A percentile compares a stretch with the other conserved stretches of the same genome.
Evolutionary conservation across 2,888 invertebrate genomes (phyloP).

Genomic region (Melanostoma scalare): DNA sequence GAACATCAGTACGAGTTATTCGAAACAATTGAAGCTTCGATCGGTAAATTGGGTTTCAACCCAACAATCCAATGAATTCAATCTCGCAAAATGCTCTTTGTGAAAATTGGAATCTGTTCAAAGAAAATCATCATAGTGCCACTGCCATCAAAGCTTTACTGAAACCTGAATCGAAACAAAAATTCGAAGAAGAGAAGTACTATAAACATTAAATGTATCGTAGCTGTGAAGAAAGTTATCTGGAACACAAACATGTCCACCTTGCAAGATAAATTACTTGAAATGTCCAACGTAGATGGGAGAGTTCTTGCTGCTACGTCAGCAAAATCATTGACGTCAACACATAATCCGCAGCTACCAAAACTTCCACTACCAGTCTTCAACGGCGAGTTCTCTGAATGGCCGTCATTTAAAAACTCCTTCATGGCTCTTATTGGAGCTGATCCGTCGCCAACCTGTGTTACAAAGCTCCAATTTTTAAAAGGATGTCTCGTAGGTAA

Average conservation of each 20-base stretch:
- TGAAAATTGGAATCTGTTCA: constrained; percentile 13
- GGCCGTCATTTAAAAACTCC: constrained; percentile 7
- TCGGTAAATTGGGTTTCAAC: no score
- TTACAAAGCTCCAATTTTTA: constrained; percentile 27
- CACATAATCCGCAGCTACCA: not conserved
- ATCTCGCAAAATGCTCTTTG: constrained; percentile 10
- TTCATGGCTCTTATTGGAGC: constrained; percentile 9
- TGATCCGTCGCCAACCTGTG: constrained; percentile 11
- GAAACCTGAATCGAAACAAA: not conserved
- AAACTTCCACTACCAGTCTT: not conserved
- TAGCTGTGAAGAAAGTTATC: constrained; percentile 3
- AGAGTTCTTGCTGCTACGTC: not conserved
- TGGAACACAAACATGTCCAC: constrained; percentile 8
- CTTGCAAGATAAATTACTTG: not conserved
- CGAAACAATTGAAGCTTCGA: no score
- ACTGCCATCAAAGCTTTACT: constrained; percentile 1
- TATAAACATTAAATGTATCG: not conserved
- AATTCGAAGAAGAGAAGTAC: constrained; percentile 11
- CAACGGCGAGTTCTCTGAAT: no score
- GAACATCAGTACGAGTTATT: no score
- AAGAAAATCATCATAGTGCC: constrained; percentile 2
- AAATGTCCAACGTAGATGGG: not conserved
- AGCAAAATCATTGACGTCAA: not conserved
- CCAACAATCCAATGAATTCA: constrained; percentile 8
- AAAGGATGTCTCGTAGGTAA: constrained; percentile 26